Base-by-base conservation (phyloP, 2,113 vertebrate genomes). In the Agelaius tricolor region DNA sequence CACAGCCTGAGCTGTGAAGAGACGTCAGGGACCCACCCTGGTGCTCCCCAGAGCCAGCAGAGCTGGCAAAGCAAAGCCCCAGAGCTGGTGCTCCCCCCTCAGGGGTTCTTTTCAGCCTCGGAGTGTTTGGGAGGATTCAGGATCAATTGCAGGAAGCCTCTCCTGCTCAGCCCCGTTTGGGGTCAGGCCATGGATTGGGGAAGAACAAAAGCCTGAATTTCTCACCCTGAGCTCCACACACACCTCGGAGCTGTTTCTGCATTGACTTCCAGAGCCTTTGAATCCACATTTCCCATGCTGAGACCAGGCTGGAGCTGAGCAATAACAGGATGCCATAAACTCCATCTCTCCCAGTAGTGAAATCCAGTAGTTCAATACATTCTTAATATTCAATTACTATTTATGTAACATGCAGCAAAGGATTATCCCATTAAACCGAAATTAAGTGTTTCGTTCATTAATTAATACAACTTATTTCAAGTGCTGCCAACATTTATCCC, bases 381-480 rank as follows among this genome's bases (percentile, higher is more conserved):
- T 59, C 96, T 96, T 95, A 96, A 95, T 97, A 96, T 97, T 97
- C 96, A 97, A 96, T 97, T 97, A 96, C 90, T 96, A 95, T 96
- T 97, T 97, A 94, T 96, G 94, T 93, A 97, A 94, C 96, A 74
- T 2, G 57, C 46, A 1, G 94, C 83, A 95, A 97, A 97, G 93
- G 96, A 97, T 97, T 97, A 97, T 90, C 96, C 96, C 92, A 95
- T 97, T 97, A 97, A 94, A 94, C 69, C 47, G 6, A 97, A 97
- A 96, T 97, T 96, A 97, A 97, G 93, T 94, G 85, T 87, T 88
- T 63, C 84, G 3, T 96, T 97, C 95, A 87, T 97, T 97, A 97
- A 97, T 97, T 97, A 97, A 96, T 90, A 84, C 84, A 71, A 96
- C 95, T 96, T 94, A 95, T 93, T 97, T 97, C 96, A 97, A 97